phyloP scores from a whole-genome alignment of 2,113 vertebrate species.

The western clawed frog (Xenopus tropicalis) region DNA sequence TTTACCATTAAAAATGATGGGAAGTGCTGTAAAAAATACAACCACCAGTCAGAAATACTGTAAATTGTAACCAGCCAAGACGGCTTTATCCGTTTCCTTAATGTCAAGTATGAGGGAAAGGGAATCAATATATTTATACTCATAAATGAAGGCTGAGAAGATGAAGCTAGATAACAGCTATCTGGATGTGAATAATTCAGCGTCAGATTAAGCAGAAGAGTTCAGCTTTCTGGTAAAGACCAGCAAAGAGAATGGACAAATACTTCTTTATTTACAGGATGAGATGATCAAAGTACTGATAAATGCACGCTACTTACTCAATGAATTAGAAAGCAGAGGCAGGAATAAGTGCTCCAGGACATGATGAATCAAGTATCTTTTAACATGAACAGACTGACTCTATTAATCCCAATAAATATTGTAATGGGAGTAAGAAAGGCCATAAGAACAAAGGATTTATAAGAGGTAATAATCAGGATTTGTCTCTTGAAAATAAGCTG shows the following conservation, averaged over 20 bases:
- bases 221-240: conserved; percentile 27
- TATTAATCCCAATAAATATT: background rate
- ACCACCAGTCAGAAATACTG: no score
- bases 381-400: background rate
- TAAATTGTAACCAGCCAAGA: no score
- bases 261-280: conserved; percentile 32
- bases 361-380: background rate
- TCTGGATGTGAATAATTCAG: conserved; percentile 18
- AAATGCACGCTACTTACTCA: conserved; percentile 16
- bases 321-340: background rate
- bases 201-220: conserved; percentile 7
- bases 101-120: no score
- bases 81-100: no score
- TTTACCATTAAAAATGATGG: no score
- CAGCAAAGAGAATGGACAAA: conserved; percentile 16
- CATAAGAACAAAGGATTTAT: background rate
- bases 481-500: background rate
- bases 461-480: background rate
- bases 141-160: background rate
- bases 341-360: background rate
- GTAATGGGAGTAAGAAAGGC: background rate
- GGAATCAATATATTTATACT: background rate
- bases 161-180: conserved; percentile 15
- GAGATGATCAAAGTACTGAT: conserved; percentile 25
- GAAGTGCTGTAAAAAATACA: no score